Conservation (phyloP, 2,888 invertebrate genomes). For the Aphodius granarius region DNA sequence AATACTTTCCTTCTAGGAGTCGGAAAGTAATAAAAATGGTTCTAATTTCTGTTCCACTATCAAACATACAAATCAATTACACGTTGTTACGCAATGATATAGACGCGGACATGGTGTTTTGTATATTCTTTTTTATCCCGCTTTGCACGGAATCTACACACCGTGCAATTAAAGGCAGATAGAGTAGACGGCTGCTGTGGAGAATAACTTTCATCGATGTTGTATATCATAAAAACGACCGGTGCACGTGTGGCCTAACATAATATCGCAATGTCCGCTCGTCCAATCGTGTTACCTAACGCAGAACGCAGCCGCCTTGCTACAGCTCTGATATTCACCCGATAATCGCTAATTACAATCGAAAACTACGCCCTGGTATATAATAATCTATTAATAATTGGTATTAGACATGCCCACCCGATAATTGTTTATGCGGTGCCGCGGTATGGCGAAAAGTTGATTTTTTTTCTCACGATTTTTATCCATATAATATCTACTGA, state of each 20-base stretch:
- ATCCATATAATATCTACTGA: too few species aligned
- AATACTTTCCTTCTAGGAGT: too few species aligned
- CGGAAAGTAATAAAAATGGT: too few species aligned
- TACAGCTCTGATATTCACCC: neutral
- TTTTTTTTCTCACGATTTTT: too few species aligned
- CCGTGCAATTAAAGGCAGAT: neutral
- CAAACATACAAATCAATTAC: neutral
- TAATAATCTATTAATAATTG: neutral
- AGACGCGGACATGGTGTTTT: neutral
- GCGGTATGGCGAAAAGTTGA: neutral
- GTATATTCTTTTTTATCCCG: neutral
- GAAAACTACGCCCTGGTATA: neutral
- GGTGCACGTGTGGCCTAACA: neutral
- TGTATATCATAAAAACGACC: neutral
- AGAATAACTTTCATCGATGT: neutral
- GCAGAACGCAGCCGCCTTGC: neutral
- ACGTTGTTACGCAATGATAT: neutral
- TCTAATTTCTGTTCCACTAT: too few species aligned
- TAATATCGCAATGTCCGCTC: neutral
- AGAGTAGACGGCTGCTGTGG: too few species aligned
- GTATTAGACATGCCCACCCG: neutral
- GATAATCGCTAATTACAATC: neutral
- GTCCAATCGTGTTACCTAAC: neutral
- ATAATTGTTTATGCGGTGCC: neutral
- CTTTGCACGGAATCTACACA: neutral